Base-by-base conservation (phyloP, 2,888 invertebrate genomes). In the Ectobius pallidus region DNA sequence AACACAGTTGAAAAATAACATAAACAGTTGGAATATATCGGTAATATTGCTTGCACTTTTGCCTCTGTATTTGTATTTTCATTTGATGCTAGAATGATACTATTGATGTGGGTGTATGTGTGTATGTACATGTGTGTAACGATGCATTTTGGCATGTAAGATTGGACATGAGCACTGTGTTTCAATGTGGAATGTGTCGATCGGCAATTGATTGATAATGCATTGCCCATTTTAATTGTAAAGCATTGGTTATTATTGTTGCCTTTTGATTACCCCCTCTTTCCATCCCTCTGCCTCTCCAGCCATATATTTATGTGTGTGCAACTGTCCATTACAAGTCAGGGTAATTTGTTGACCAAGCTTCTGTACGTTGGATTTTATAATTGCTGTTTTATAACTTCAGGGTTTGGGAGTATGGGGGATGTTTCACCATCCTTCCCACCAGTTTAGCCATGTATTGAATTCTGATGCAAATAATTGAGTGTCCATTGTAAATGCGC, bases 131-230 rank as follows among this genome's bases (percentile, higher is more conserved):
- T 34, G 34, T 34, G 34, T 34, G 6, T 34, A 34, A 7, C 39
- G 49, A 55, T 71, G 67, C 70, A 68, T 70, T 65, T 39, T 44
- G 65, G 65, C 65, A 65, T 65, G 65, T 65, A n/a, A 44, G 42
- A 65, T 20, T 65, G 44, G n/a, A 25, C 25, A 9, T 25, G 42
- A 65, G 44, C 30, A 44, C 65, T 25, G n/a, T 65, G 39, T 65
- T 39, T 27, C 44, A 22, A 46, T 44, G 27, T 65, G 44, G 39
- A 27, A 1, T 65, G 65, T 18, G 18, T 39, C 39, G 39, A 11
- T 39, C 39, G 39, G 20, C 16, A 62, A 16, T 39, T 39, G 39
- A 39, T 14, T 62, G 22, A 2, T 39, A 62, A 14, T 62, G 62
- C 44, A 65, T 16, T 20, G 22, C 44, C 42, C 44, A 42, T 20